Conservation (phyloP, 2,797 vertebrate species). For the Falco columbarius region DNA sequence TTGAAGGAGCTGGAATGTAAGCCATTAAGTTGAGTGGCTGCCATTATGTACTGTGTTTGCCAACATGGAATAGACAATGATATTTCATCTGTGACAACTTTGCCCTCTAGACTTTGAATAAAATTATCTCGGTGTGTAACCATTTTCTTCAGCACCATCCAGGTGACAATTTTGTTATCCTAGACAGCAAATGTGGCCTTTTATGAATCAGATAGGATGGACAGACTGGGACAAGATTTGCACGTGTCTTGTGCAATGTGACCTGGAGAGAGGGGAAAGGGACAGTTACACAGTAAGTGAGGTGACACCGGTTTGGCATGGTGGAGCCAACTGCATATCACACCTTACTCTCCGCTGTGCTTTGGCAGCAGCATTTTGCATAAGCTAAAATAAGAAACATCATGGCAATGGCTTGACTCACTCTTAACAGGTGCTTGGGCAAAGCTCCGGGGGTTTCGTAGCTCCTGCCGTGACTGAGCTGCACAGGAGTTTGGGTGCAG, state of each 20-base stretch:
- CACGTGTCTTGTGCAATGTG: background rate
- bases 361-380: background rate
- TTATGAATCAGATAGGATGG: rapidly evolving
- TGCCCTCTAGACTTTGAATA: constrained; percentile 17
- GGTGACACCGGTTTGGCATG: background rate
- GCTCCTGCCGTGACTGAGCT: background rate
- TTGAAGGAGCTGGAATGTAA: constrained; percentile 24
- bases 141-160: background rate
- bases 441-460: background rate
- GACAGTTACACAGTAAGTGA: rapidly evolving
- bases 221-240: background rate
- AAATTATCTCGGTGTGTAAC: background rate
- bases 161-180: background rate
- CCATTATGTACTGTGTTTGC: constrained; percentile 34
- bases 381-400: background rate
- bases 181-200: background rate
- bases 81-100: constrained; percentile 41
- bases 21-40: constrained; percentile 48
- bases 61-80: constrained; percentile 32
- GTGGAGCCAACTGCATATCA: background rate
- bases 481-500: too few relatives aligned
- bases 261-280: background rate
- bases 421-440: background rate
- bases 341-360: background rate
- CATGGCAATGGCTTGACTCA: background rate